phyloP scores from a whole-genome alignment of 2,888 invertebrate genomes.

The Zygaena filipendulae region DNA sequence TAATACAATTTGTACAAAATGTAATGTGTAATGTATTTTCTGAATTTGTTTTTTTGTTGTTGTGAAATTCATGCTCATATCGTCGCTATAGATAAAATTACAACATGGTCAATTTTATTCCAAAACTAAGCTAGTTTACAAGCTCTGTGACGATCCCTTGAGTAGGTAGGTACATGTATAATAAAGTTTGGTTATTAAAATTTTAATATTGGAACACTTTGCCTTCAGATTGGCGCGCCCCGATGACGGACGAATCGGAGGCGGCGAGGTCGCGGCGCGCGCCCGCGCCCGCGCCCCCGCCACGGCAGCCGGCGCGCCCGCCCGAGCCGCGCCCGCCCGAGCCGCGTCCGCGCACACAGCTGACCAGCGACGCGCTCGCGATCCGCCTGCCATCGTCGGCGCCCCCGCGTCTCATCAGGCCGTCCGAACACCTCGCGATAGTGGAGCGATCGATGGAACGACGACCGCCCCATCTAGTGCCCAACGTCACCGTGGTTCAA shows the following conservation, averaged over 20 bases:
- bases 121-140: no score
- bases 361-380: constrained; percentile 9
- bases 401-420: constrained; percentile 50
- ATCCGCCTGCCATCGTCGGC: constrained; percentile 21
- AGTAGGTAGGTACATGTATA: no score
- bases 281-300: constrained; percentile 46
- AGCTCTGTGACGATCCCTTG: no score
- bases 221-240: constrained; percentile 60
- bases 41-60: no score
- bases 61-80: no score
- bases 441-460: constrained; percentile 26
- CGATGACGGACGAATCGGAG: constrained; percentile 60
- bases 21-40: no score
- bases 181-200: no score
- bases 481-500: constrained; percentile 37
- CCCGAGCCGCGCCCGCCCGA: constrained; percentile 34
- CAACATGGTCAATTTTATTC: no score
- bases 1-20: no score
- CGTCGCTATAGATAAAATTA: no score
- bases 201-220: no score
- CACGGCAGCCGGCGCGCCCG: constrained; percentile 34
- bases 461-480: constrained; percentile 34
- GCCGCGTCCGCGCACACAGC: constrained; percentile 34
- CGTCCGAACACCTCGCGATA: constrained; percentile 49
- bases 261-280: constrained; percentile 49